These are phyloP conservation scores for Lagorchestes hirsutus DNA, from an alignment of 2,797 vertebrate genomes.

Conservation along the genomic window DNA sequence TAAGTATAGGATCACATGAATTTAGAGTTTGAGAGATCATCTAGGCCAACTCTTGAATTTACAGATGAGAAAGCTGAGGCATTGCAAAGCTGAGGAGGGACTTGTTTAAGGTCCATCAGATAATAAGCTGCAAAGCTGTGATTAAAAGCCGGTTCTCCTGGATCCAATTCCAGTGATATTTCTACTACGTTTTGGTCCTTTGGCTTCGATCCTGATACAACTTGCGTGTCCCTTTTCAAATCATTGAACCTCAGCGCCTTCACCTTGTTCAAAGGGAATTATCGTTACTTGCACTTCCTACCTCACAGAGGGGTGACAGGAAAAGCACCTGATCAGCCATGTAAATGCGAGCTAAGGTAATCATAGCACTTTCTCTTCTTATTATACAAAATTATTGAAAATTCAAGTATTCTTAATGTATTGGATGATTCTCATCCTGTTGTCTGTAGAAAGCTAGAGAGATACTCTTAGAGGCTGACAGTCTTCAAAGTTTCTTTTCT, in stretches of 20 bases:
- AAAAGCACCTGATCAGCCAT: not conserved
- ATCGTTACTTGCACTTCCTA: not conserved
- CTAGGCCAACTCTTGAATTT: not conserved
- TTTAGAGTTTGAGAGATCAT: not conserved
- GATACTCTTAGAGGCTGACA: not conserved
- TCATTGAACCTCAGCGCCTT: not conserved
- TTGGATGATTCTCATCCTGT: not conserved
- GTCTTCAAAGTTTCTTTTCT: conserved; percentile 2
- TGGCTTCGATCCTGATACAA: not conserved
- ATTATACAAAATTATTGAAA: not conserved
- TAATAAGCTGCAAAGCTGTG: not conserved
- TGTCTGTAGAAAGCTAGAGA: not conserved
- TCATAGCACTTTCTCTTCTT: not conserved
- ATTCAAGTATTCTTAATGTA: conserved; percentile 12
- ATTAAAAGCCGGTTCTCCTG: not conserved
- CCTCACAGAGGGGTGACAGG: not conserved
- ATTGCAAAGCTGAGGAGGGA: not conserved
- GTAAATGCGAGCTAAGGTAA: not conserved
- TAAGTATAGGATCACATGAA: not conserved
- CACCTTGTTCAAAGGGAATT: not conserved
- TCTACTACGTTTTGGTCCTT: not conserved
- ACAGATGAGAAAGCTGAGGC: not conserved
- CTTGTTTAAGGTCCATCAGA: not conserved
- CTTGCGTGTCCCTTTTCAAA: not conserved
- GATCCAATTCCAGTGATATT: not conserved